Evolutionary conservation across 2,797 vertebrate genomes (phyloP).

Genomic region (Chiroxiphia lanceolata): DNA sequence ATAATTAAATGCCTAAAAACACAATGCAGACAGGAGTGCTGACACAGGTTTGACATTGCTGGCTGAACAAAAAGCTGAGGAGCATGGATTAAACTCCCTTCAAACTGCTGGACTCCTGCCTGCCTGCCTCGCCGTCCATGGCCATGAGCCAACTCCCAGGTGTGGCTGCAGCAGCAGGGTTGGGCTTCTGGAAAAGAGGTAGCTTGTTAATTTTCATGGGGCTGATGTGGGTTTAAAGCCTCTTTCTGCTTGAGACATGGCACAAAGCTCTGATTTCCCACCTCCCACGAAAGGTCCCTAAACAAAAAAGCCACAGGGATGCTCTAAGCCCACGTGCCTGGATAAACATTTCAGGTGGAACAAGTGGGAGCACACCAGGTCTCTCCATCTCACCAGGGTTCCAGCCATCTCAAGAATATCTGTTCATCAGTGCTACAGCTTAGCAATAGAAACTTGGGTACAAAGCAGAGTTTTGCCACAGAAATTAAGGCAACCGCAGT

Average conservation of each 20-base stretch:
- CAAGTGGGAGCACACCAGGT: not conserved
- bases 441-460: not conserved
- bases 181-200: not conserved
- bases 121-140: not conserved
- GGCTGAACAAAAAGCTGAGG: not conserved
- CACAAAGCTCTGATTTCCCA: not conserved
- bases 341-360: not conserved
- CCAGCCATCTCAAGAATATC: fast-evolving
- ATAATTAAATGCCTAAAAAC: conserved; percentile 21
- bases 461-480: not conserved
- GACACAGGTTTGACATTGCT: not conserved
- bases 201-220: not conserved
- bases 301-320: not conserved
- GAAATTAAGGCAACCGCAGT: not conserved
- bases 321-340: not conserved
- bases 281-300: not conserved
- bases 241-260: fast-evolving
- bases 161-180: not conserved
- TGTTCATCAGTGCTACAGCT: not conserved
- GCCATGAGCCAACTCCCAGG: not conserved
- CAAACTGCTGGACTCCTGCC: not conserved
- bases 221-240: not conserved
- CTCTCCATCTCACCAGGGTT: not conserved
- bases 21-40: not conserved
- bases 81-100: not conserved